Conservation (phyloP, 2,888 invertebrate species). For the Rhagonycha lutea region DNA sequence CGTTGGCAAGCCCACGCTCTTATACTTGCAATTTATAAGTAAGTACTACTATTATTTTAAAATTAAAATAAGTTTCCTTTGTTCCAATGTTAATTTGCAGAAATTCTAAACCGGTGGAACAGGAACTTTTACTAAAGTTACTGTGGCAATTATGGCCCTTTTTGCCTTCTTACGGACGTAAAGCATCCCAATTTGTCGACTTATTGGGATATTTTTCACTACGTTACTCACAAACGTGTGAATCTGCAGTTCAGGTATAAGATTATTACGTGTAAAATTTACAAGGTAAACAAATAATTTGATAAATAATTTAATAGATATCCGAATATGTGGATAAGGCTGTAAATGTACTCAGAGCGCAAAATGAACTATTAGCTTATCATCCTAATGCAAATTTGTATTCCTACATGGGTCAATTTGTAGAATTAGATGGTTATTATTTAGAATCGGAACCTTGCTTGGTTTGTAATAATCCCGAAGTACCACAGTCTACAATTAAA, state of each 20-base stretch:
- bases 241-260: constrained; percentile 65
- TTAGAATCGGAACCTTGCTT: constrained; percentile 96
- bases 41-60: constrained; percentile 42
- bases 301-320: constrained; percentile 55
- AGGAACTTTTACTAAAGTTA: constrained; percentile 78
- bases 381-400: constrained; percentile 95
- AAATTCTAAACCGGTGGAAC: constrained; percentile 77
- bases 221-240: constrained; percentile 77
- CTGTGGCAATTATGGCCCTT: constrained; percentile 93
- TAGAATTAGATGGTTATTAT: constrained; percentile 95
- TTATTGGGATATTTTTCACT: constrained; percentile 93
- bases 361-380: constrained; percentile 84
- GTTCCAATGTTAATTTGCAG: constrained; percentile 47
- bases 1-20: constrained; percentile 96
- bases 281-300: neutral
- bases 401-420: constrained; percentile 88
- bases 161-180: constrained; percentile 86
- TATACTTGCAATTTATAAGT: constrained; percentile 81
- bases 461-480: constrained; percentile 97
- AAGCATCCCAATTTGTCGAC: constrained; percentile 96
- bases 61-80: neutral
- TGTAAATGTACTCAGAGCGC: constrained; percentile 81
- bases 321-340: constrained; percentile 83
- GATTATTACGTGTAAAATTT: neutral
- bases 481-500: constrained; percentile 88